A percentile compares a stretch with the other conserved stretches of the same genome.
phyloP scores from a whole-genome alignment of 2,113 vertebrate genomes.

The Sylvia atricapilla region DNA sequence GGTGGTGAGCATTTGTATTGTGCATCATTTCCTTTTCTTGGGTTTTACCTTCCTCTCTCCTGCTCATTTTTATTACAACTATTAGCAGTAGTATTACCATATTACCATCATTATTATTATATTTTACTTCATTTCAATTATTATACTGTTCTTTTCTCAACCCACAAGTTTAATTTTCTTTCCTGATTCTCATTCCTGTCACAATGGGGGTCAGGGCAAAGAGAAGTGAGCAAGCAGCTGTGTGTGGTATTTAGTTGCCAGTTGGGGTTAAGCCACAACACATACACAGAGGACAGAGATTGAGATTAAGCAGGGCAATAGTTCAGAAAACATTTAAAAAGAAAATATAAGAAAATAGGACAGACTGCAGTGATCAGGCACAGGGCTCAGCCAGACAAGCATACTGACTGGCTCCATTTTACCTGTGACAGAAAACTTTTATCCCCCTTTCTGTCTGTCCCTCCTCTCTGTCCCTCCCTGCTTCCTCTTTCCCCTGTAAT shows the following conservation, averaged over 20 bases:
- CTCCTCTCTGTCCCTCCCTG: background rate
- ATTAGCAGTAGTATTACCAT: no score
- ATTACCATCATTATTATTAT: background rate
- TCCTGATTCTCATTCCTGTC: background rate
- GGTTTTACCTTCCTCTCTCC: no score
- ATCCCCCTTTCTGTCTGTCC: background rate
- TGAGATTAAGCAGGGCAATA: background rate
- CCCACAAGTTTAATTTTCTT: background rate
- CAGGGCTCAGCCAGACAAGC: background rate
- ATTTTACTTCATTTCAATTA: background rate
- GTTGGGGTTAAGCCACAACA: background rate
- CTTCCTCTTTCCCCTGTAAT: background rate
- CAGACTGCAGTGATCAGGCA: background rate
- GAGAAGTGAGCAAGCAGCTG: background rate
- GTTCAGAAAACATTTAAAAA: background rate
- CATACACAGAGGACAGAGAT: background rate
- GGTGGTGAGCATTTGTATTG: no score
- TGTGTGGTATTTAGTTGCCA: background rate
- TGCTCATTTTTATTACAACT: no score
- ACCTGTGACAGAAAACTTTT: background rate
- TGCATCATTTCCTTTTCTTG: no score
- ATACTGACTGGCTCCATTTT: background rate
- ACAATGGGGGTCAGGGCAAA: background rate
- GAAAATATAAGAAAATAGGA: background rate
- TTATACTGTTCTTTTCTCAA: background rate